These are phyloP conservation scores for Tokudaia muenninki DNA, from an alignment of 2,797 vertebrate genomes.

Conservation along the genomic window DNA sequence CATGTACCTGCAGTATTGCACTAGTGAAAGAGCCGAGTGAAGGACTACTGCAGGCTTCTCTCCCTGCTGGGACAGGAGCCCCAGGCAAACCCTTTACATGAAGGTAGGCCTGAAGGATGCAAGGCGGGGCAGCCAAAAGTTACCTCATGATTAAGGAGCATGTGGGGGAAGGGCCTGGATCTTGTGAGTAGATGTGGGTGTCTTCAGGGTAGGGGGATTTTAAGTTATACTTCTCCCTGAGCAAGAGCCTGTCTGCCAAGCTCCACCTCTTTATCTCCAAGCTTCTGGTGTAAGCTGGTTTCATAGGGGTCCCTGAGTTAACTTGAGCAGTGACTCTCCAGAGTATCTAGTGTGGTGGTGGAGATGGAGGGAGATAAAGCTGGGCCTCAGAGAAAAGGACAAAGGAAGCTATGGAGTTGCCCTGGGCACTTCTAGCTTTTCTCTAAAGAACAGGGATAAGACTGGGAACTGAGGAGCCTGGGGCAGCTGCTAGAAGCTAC, in stretches of 20 bases:
- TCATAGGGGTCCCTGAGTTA: not conserved
- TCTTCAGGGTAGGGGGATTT: not conserved
- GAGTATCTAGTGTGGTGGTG: too few species aligned
- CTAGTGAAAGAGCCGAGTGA: not conserved
- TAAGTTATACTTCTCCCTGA: not conserved
- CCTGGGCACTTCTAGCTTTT: not conserved
- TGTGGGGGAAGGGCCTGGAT: too few species aligned
- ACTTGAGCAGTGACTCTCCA: too few species aligned
- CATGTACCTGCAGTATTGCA: too few species aligned
- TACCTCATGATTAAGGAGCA: not conserved
- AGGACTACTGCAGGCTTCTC: not conserved
- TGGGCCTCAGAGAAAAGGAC: not conserved
- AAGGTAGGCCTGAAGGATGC: not conserved
- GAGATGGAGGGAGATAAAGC: not conserved
- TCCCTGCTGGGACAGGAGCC: not conserved
- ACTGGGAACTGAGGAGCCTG: not conserved
- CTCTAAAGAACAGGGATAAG: not conserved
- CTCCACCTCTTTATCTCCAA: not conserved
- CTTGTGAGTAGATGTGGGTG: not conserved
- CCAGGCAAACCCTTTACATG: too few species aligned
- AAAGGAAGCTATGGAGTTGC: not conserved
- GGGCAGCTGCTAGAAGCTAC: not conserved
- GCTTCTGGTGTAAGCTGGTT: not conserved
- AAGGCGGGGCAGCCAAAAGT: not conserved
- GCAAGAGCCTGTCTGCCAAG: not conserved